Evolutionary conservation across 2,888 invertebrate species (phyloP), one percentile per base, ranked within the genome.

Genomic region (Unio delphinus): DNA sequence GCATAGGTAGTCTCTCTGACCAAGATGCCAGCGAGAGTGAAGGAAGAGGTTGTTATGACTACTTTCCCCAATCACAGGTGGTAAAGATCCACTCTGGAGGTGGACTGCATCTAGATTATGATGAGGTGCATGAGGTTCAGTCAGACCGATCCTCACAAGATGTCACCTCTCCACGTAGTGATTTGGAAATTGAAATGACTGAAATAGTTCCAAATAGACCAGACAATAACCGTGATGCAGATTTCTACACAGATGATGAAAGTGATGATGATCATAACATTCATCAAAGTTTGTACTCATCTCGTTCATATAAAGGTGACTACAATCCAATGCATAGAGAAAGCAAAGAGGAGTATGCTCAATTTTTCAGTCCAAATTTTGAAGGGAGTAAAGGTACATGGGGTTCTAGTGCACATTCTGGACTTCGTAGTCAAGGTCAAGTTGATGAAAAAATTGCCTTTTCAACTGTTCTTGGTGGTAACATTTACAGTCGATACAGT

Each of bases 131-230:
- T 63, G 78, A 79, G 56, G 81, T 81, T 20, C 81, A 82, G 34
- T 81, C 83, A 3, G 85, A 84, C 30, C 80, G 76, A 45, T 79
- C 77, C 23, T 83, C 82, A 20, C 73, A 68, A 57, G 74, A 76
- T 26, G 63, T 84, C 15, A 83, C 83, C 62, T 85, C 84, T 0
- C 84, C 86, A 1, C 79, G 84, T 17, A 84, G 84, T 74, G 83
- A 82, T 64, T 68, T 73, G 5, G 80, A 80, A 4, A 75, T 75
- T 55, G 80, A 83, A 69, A 75, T 83, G 80, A 73, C 68, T 45
- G 79, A 79, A 17, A 72, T 76, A 61, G 58, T 58, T 64, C 63
- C 67, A 58, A 45, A 60, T 45, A 55, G 60, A 23, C 55, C 54
- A 15, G 61, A 20, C 20, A 45, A 59, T 54, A 64, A 64, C 26